Percentiles rank a stretch among this genome's conserved stretches.
Conservation (phyloP, 2,888 invertebrate species). For the Aproaerema taeniolella region DNA sequence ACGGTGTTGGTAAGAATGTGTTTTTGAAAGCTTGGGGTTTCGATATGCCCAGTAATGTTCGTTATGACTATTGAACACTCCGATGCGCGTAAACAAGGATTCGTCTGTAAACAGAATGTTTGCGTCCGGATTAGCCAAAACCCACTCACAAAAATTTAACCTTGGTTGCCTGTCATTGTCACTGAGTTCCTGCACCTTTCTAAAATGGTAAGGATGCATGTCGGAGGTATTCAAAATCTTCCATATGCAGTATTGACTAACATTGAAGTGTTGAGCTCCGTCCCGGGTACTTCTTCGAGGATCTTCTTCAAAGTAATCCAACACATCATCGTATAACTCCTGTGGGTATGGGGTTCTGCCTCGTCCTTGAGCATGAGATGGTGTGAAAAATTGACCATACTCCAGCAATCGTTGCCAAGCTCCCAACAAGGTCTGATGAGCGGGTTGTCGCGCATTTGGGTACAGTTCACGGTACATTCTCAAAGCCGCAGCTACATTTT, state of each 20-base stretch:
- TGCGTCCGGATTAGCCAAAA: not conserved
- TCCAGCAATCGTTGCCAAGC: not conserved
- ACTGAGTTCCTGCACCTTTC: not conserved
- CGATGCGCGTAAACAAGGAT: too few relatives aligned
- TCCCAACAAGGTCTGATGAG: not conserved
- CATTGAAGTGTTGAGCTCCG: not conserved
- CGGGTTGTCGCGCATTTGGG: not conserved
- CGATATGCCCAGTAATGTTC: slow-evolving; percentile 14
- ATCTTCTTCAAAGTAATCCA: not conserved
- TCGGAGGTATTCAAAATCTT: not conserved
- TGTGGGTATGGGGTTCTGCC: not conserved
- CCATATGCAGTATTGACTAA: not conserved
- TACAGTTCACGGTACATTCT: not conserved
- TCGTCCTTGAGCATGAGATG: not conserved
- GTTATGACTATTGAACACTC: too few relatives aligned
- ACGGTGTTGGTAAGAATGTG: slow-evolving; percentile 12
- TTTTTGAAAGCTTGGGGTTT: slow-evolving; percentile 12
- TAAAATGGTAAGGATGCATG: not conserved
- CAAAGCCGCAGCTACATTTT: not conserved
- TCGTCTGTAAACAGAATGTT: too few relatives aligned
- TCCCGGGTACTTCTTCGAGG: not conserved
- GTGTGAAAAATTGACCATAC: not conserved
- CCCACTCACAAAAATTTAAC: not conserved
- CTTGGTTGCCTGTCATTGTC: not conserved
- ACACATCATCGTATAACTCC: not conserved